A percentile compares a stretch with the other conserved stretches of the same genome.
Conservation (phyloP, 1,140 invertebrate species). For the Tetramorium parvispinum region DNA sequence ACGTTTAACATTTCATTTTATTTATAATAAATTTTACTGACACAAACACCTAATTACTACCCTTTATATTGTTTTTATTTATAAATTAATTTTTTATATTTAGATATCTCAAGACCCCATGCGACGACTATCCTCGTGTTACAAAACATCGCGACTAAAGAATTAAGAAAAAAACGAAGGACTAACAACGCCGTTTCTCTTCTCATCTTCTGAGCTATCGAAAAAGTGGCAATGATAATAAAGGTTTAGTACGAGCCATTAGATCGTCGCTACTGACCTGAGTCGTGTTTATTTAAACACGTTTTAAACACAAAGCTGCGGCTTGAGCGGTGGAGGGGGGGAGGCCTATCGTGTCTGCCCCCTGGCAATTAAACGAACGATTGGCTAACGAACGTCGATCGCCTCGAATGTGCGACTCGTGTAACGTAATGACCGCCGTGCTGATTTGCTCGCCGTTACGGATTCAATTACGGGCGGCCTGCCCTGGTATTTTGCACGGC, state of each 20-base stretch:
- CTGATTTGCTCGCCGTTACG: slow-evolving; percentile 73
- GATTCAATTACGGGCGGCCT: slow-evolving; percentile 70
- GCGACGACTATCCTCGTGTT: too few species aligned
- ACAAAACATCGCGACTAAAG: too few species aligned
- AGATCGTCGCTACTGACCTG: background rate
- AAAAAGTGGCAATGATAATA: slow-evolving; percentile 20
- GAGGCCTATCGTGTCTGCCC: slow-evolving; percentile 51
- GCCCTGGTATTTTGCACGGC: slow-evolving; percentile 64
- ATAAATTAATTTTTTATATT: too few species aligned
- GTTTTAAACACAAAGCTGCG: slow-evolving; percentile 67
- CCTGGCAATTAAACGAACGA: slow-evolving; percentile 71
- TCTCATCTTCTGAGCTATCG: background rate
- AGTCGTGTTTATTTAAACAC: slow-evolving; percentile 48
- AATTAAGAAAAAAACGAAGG: background rate
- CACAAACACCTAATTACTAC: too few species aligned
- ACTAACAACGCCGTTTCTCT: background rate
- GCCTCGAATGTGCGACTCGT: slow-evolving; percentile 60
- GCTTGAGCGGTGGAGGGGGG: slow-evolving; percentile 40
- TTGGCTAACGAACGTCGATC: slow-evolving; percentile 74
- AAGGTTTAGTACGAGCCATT: slow-evolving; percentile 8
- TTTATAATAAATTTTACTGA: too few species aligned
- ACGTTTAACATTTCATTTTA: too few species aligned
- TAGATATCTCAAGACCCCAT: too few species aligned
- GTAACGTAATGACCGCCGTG: slow-evolving; percentile 72
- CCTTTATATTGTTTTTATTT: too few species aligned